phyloP scores from a whole-genome alignment of 2,113 vertebrate species.

The Nematolebias whitei region DNA sequence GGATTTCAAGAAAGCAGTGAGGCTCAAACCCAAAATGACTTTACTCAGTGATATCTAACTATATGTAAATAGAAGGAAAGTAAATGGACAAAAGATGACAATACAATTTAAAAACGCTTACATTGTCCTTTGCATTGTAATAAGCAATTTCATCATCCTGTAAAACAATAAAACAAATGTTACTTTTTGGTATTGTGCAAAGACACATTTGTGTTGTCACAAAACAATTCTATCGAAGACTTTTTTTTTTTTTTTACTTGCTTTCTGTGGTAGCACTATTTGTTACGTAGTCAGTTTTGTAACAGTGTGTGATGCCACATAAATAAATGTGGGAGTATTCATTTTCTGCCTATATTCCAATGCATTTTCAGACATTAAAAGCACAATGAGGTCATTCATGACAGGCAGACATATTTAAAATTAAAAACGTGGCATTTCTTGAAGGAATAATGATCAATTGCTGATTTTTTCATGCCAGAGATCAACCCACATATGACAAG shows the following conservation, averaged over 20 bases:
- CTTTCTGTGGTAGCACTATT: too few relatives aligned
- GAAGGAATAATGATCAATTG: too few relatives aligned
- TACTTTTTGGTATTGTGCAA: constrained; percentile 22
- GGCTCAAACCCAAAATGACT: constrained; percentile 3
- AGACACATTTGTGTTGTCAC: constrained; percentile 16
- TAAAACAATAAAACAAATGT: constrained; percentile 49
- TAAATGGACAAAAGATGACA: constrained; percentile 3
- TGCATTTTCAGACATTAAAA: constrained; percentile 22
- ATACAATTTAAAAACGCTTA: constrained; percentile 72
- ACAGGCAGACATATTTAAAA: constrained; percentile 8
- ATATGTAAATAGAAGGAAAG: constrained; percentile 22
- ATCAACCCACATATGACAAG: too few relatives aligned
- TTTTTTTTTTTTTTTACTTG: too few relatives aligned
- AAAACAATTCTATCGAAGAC: background rate
- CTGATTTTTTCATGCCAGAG: too few relatives aligned
- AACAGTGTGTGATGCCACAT: too few relatives aligned
- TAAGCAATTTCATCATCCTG: constrained; percentile 92
- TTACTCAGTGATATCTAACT: constrained; percentile 32
- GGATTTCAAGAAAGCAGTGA: background rate
- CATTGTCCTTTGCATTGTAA: constrained; percentile 97
- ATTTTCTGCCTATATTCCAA: constrained; percentile 16
- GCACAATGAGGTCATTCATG: constrained; percentile 13
- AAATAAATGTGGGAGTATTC: background rate
- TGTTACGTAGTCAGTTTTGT: too few relatives aligned
- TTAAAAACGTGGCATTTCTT: too few relatives aligned